Evolutionary conservation across 2,113 vertebrate genomes (phyloP), one percentile per base, ranked within the genome.

Genomic region (Hydropotes inermis): DNA sequence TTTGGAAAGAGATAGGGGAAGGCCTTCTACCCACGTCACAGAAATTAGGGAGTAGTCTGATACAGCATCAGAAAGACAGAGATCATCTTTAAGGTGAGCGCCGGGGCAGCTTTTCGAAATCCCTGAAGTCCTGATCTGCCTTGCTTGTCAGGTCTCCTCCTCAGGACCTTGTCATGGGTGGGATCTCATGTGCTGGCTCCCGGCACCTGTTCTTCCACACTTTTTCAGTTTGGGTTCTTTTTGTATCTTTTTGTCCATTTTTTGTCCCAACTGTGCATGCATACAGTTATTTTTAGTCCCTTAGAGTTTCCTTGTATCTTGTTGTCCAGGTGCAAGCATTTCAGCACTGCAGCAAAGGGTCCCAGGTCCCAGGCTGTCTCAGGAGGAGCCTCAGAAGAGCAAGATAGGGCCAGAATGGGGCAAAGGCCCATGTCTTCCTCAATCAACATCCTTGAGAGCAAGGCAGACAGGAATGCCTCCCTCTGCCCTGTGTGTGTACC

Each of bases 351-450:
- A 47, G 43, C 27, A 19, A 47, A 30, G 2, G 1, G 1, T 30
- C 27, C 43, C 27, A 5, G 4, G 15, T 17, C 27, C 27, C 4
- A 79, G 74, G 76, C 76, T 79, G 8, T 30, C 76, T 30, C 27
- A 79, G 76, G 15, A 81, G 52, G 55, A 36, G 4, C 8, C 52
- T 33, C 55, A 74, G 52, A 81, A 23, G 0, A 67, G 9, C 54
- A 91, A 76, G 19, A 36, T 2, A 61, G 33, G 28, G 25, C 28
- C 30, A 15, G 45, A 11, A 58, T 2, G 0, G 6, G 36, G 19
- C 3, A 0, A 15, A 47, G 6, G 1, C 1, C 1, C 3, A 3
- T 1, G 1, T 4, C 19, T 55, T 36, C 4, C 36, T 10, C 54
- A 52, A 0, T 30, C 50, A 85, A 61, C 47, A 52, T 11, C 28